A percentile compares a stretch with the other conserved stretches of the same genome.
Conservation (phyloP, 2,113 vertebrate species). For the Cavia aperea region DNA sequence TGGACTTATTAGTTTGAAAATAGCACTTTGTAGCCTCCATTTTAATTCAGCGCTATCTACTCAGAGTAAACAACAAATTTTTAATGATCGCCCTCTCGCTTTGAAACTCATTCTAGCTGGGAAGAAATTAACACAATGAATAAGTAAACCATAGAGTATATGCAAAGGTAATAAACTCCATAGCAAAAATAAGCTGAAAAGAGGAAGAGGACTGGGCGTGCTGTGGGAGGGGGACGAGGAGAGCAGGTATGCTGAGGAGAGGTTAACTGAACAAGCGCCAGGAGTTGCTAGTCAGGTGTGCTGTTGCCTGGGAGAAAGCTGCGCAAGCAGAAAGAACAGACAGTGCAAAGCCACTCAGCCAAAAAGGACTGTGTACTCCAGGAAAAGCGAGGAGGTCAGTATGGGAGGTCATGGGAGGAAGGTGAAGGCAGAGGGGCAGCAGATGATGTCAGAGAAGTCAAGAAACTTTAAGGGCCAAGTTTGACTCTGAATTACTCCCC, state of each 20-base stretch:
- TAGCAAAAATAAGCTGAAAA: not conserved
- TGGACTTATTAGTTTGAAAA: not conserved
- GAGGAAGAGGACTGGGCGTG: too few relatives aligned
- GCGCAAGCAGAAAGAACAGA: not conserved
- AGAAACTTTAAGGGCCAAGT: not conserved
- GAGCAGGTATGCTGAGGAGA: not conserved
- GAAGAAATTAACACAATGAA: not conserved
- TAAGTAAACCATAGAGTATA: not conserved
- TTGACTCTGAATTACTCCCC: not conserved
- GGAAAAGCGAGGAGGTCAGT: not conserved
- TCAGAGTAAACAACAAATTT: not conserved
- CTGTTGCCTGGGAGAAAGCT: not conserved
- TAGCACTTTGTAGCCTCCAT: not conserved
- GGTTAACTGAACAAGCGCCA: not conserved
- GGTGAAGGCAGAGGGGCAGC: not conserved
- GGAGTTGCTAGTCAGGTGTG: not conserved
- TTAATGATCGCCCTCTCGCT: not conserved
- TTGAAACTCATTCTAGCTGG: not conserved
- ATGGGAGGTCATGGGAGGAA: not conserved
- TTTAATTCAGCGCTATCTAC: not conserved
- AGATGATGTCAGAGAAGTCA: not conserved
- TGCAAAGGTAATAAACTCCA: not conserved
- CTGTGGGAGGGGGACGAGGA: too few relatives aligned
- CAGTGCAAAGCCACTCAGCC: not conserved
- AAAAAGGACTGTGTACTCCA: not conserved